A percentile compares a stretch with the other conserved stretches of the same genome.
phyloP scores from a whole-genome alignment of 2,888 invertebrate genomes.

The Pollenia amentaria region DNA sequence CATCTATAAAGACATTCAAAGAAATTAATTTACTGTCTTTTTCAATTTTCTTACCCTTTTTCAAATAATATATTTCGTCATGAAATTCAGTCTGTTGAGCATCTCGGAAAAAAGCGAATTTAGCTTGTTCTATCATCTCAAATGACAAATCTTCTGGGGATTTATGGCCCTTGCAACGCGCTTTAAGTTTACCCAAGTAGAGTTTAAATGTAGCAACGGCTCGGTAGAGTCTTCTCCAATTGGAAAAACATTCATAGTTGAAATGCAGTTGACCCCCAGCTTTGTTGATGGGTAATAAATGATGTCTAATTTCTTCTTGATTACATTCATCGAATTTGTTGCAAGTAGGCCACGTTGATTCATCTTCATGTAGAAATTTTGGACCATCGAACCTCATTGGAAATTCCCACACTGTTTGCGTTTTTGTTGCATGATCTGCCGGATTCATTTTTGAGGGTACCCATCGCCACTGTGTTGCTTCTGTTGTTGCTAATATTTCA shows the following conservation, averaged over 20 bases:
- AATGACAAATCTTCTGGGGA: slow-evolving; percentile 4
- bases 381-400: not conserved
- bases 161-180: slow-evolving; percentile 9
- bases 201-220: slow-evolving; percentile 22
- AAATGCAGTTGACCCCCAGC: not conserved
- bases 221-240: slow-evolving; percentile 46
- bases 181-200: slow-evolving; percentile 40
- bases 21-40: slow-evolving; percentile 63
- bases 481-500: slow-evolving; percentile 63
- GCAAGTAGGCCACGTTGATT: slow-evolving; percentile 48
- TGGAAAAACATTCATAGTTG: slow-evolving; percentile 41
- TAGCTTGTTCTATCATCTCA: slow-evolving; percentile 58
- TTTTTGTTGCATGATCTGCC: slow-evolving; percentile 54
- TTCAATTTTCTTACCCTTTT: slow-evolving; percentile 55
- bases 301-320: slow-evolving; percentile 28
- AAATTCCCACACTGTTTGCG: not conserved
- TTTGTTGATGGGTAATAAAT: slow-evolving; percentile 17
- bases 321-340: slow-evolving; percentile 15
- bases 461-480: slow-evolving; percentile 65
- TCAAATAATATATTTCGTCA: slow-evolving; percentile 58
- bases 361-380: slow-evolving; percentile 16
- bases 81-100: slow-evolving; percentile 39
- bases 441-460: slow-evolving; percentile 69
- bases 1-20: slow-evolving; percentile 70
- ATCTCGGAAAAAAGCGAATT: not conserved